phyloP scores from a whole-genome alignment of 2,113 vertebrate genomes.

The Kryptolebias marmoratus region DNA sequence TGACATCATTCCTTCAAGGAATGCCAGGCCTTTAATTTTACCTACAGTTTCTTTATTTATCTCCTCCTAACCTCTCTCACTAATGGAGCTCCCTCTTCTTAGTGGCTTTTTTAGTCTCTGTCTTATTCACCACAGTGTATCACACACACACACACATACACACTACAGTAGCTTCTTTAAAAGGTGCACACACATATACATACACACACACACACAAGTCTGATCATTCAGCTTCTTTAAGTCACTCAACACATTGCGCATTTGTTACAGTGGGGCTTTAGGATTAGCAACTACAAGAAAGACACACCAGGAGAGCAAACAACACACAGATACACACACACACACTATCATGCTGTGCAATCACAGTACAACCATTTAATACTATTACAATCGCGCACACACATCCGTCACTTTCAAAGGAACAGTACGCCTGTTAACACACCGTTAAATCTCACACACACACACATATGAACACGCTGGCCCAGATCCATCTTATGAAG shows the following conservation, averaged over 20 bases:
- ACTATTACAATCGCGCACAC: constrained; percentile 42
- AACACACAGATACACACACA: constrained; percentile 20
- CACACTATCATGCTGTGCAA: neutral
- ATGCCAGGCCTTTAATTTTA: constrained; percentile 4
- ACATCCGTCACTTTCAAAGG: constrained; percentile 41
- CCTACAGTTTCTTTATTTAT: constrained; percentile 20
- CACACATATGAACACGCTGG: constrained; percentile 52
- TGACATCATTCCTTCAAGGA: neutral
- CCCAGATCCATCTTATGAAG: constrained; percentile 70
- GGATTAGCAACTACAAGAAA: constrained; percentile 54
- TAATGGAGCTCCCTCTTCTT: constrained; percentile 37
- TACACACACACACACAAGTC: neutral
- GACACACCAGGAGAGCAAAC: constrained; percentile 22
- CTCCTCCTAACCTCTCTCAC: constrained; percentile 29
- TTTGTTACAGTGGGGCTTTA: constrained; percentile 27
- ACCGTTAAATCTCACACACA: constrained; percentile 27
- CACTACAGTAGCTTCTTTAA: neutral
- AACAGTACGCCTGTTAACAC: constrained; percentile 37
- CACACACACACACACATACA: constrained; percentile 2
- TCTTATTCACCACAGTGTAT: constrained; percentile 48
- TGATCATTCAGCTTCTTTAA: constrained; percentile 36
- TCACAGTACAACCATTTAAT: constrained; percentile 42
- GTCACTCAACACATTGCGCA: constrained; percentile 31
- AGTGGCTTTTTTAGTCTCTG: constrained; percentile 29
- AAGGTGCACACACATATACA: too few relatives aligned